Conservation (phyloP, 1,140 invertebrate genomes). For the Steinernema khuongi region DNA sequence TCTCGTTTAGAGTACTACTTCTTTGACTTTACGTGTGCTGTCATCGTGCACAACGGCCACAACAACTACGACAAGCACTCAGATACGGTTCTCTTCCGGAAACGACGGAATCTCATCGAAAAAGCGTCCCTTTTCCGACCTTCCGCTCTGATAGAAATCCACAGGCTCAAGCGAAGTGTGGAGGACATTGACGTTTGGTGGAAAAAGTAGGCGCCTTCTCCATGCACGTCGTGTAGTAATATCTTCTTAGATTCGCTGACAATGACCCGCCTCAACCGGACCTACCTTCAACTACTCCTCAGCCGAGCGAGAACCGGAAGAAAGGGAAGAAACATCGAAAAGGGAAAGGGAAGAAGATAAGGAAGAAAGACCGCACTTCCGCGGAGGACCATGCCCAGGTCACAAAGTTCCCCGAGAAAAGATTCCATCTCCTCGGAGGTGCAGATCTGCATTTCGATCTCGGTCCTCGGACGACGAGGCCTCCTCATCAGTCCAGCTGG, state of each 20-base stretch:
- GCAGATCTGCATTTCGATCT: not conserved
- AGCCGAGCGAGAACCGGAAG: not conserved
- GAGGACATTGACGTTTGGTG: conserved; percentile 2
- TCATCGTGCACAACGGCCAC: not conserved
- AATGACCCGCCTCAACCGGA: not conserved
- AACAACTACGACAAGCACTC: not conserved
- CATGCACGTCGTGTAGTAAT: not conserved
- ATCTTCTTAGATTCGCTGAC: not conserved
- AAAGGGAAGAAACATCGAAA: not conserved
- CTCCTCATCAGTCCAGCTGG: not conserved
- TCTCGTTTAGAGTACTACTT: conserved; percentile 5
- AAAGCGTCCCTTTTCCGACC: not conserved
- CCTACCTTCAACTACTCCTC: not conserved
- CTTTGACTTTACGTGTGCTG: not conserved
- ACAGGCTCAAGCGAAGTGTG: not conserved
- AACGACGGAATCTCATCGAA: not conserved
- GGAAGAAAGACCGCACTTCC: not conserved
- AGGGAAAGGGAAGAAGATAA: not conserved
- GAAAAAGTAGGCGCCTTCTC: not conserved
- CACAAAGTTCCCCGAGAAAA: not conserved
- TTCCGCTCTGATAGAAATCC: not conserved
- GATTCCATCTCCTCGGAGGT: not conserved
- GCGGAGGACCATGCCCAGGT: not conserved
- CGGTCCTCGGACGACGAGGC: not conserved
- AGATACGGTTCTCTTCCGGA: not conserved